Base-by-base conservation (phyloP, 2,113 vertebrate genomes). In the Pangasianodon gigas region DNA sequence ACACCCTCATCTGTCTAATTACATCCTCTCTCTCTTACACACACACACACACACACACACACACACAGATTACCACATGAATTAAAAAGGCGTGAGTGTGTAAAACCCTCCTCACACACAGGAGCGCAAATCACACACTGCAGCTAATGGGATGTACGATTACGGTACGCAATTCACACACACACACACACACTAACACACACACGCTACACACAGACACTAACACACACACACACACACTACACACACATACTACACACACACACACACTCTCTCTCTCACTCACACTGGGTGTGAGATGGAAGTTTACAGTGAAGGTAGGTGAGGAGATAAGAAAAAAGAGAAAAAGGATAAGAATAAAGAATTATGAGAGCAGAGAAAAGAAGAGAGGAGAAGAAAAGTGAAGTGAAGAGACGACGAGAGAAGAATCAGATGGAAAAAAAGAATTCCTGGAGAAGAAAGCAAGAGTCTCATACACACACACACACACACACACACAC, bases 141-240 rank as follows among this genome's bases (percentile, higher is more conserved):
- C 29, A 91, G 74, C 26, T 51, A 94, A 93, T 92, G 89, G 93
- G 89, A 92, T 88, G 90, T 92, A 91, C 58, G 91, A 93, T 91
- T 94, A 94, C 93, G 92, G 91, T 90, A 91, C 65, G 88, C 95
- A 94, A 94, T 94, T 94, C 92, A 89, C 67, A 96, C 92, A 94
- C 91, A 91, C 93, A 92, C 93, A 94, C 94, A 4, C 8, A 75
- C 18, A 75, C 19, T n/a, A n/a, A 24, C 19, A 75, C 74, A 21
- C 71, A 21, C 37, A 44, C 67, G n/a, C n/a, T n/a, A 71, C n/a
- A 37, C 4, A 32, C 3, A 32, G 0, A n/a, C 10, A 69, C 65
- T 1, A 37, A n/a, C 8, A n/a, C 9, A 4, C 65, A 16, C 67
- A 32, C 67, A 37, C 67, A 37, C 62, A n/a, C 62, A 29, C 62